phyloP scores from a whole-genome alignment of 1,140 invertebrate species.

The Diorhabda sublineata region DNA sequence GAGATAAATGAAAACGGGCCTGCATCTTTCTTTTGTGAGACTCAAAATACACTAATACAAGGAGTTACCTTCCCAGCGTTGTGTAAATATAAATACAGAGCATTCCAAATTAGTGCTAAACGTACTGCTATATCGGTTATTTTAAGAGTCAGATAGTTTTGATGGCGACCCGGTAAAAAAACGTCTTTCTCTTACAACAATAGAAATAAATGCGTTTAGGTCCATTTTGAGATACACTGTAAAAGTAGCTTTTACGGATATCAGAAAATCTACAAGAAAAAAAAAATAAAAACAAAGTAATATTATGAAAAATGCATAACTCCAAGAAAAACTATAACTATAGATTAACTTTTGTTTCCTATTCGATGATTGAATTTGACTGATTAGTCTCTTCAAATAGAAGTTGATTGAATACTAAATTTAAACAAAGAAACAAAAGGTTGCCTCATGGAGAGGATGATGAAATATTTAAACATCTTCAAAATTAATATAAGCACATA shows the following conservation, averaged over 20 bases:
- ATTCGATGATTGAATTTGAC: slow-evolving; percentile 13
- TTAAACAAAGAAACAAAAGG: slow-evolving; percentile 13
- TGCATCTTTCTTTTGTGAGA: too few species aligned
- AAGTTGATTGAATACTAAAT: not conserved
- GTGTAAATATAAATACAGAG: too few species aligned
- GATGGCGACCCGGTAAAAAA: too few species aligned
- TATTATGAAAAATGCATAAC: slow-evolving; percentile 10
- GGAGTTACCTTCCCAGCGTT: not conserved
- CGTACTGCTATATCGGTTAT: too few species aligned
- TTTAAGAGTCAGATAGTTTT: too few species aligned
- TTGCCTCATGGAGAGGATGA: slow-evolving; percentile 7
- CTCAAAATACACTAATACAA: not conserved
- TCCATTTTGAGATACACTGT: not conserved
- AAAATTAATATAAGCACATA: not conserved
- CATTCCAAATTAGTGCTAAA: too few species aligned
- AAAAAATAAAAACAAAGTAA: slow-evolving; percentile 3
- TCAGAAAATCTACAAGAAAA: slow-evolving; percentile 17
- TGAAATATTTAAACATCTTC: not conserved
- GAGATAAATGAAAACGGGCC: too few species aligned
- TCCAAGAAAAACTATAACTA: slow-evolving; percentile 18
- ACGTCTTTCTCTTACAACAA: not conserved
- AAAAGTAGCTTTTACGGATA: slow-evolving; percentile 15
- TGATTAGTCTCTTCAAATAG: not conserved
- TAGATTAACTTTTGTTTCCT: slow-evolving; percentile 5
- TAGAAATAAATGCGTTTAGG: not conserved